These are phyloP conservation scores for Notothenia coriiceps DNA, from an alignment of 2,113 vertebrate species.

Conservation along the genomic window DNA sequence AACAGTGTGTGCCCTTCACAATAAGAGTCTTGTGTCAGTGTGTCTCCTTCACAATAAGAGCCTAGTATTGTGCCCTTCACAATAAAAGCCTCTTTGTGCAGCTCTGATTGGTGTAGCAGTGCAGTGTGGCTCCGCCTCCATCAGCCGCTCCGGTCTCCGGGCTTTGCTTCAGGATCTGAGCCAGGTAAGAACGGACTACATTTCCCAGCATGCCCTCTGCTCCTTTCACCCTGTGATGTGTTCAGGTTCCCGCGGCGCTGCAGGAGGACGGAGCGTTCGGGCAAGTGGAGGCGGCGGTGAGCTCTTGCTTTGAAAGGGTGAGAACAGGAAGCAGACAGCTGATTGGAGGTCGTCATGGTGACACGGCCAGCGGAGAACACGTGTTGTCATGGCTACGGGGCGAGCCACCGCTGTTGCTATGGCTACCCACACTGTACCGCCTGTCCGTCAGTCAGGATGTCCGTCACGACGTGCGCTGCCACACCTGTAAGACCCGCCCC, in stretches of 20 bases:
- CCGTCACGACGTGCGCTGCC: slow-evolving; percentile 83
- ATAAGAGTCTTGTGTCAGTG: background rate
- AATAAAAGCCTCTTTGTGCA: slow-evolving; percentile 34
- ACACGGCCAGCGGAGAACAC: slow-evolving; percentile 73
- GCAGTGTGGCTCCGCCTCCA: slow-evolving; percentile 45
- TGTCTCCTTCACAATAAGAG: background rate
- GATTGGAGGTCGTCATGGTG: slow-evolving; percentile 8
- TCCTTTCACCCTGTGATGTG: background rate
- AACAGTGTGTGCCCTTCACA: background rate
- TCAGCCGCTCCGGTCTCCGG: slow-evolving; percentile 83
- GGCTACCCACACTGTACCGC: slow-evolving; percentile 86
- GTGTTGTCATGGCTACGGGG: slow-evolving; percentile 87
- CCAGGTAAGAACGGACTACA: slow-evolving; percentile 76
- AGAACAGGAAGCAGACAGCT: slow-evolving; percentile 11
- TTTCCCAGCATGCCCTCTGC: slow-evolving; percentile 46
- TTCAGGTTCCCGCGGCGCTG: slow-evolving; percentile 85
- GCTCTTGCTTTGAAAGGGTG: slow-evolving; percentile 87
- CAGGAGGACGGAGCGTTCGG: slow-evolving; percentile 81
- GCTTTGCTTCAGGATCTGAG: slow-evolving; percentile 86
- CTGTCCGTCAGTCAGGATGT: slow-evolving; percentile 80
- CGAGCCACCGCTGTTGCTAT: slow-evolving; percentile 86
- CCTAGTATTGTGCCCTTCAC: background rate
- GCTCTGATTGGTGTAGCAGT: slow-evolving; percentile 84
- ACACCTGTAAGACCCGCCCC: slow-evolving; percentile 84
- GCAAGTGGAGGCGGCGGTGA: slow-evolving; percentile 80